Conservation (phyloP, 30 jellyfish, hydroid and myxozoan species). For the Sanderia malayensis region DNA sequence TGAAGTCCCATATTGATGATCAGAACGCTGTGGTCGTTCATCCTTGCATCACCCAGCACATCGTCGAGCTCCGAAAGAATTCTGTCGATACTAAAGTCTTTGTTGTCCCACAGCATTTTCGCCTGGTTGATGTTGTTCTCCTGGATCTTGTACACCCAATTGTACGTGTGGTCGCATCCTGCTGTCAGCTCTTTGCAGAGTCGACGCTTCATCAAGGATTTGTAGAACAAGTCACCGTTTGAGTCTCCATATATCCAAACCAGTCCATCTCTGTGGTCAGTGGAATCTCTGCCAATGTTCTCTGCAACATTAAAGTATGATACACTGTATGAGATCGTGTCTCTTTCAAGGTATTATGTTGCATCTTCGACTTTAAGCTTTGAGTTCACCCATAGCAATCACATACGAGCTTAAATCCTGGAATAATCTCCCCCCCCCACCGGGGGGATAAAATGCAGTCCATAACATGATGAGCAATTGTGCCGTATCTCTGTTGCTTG, state of each 20-base stretch:
- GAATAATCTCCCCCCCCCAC: too few species aligned
- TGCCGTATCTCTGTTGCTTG: too few species aligned
- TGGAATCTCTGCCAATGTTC: slow-evolving; percentile 32
- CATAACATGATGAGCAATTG: too few species aligned
- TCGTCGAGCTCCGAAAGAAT: slow-evolving; percentile 65
- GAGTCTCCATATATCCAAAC: slow-evolving; percentile 99
- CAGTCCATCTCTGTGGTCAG: slow-evolving; percentile 60
- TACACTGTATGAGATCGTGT: too few species aligned
- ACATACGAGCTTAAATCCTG: too few species aligned
- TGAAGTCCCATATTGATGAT: slow-evolving; percentile 87
- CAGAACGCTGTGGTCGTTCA: slow-evolving; percentile 77
- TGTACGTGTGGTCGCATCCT: slow-evolving; percentile 81
- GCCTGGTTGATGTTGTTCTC: slow-evolving; percentile 75
- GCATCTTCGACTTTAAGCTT: too few species aligned
- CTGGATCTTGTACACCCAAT: slow-evolving; percentile 85
- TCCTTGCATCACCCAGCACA: slow-evolving; percentile 52
- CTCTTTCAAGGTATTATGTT: too few species aligned
- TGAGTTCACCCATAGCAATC: too few species aligned
- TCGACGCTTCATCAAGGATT: slow-evolving; percentile 61
- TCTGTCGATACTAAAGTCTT: slow-evolving; percentile 84
- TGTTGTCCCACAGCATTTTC: slow-evolving; percentile 58
- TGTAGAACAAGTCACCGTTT: slow-evolving; percentile 84
- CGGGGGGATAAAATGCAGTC: too few species aligned
- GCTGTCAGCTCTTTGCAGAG: slow-evolving; percentile 69
- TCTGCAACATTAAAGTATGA: too few species aligned